Base-by-base conservation (phyloP, 2,888 invertebrate genomes). In the Acrobasis repandana region DNA sequence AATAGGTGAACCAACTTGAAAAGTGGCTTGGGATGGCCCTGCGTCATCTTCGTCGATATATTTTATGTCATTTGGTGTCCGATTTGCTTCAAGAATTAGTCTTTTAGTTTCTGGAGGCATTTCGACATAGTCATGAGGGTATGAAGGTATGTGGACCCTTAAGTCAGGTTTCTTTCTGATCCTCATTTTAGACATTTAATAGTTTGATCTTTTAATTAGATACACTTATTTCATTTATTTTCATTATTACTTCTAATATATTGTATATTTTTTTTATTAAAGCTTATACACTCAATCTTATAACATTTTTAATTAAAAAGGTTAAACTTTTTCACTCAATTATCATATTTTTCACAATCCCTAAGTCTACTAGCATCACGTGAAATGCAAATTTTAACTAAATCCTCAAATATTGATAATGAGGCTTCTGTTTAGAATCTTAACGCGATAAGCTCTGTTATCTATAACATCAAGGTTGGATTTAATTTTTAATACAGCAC, bases 121-220 rank as follows among this genome's bases (percentile, higher is more conserved):
- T 73, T 87, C 82, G 0, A 88, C 91, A 69, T 90, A 91, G 48
- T 89, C 91, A 8, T 80, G 76, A 1, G 89, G 86, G 61, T 86
- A 88, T 0, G 86, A 79, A 0, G 87, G 86, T 58, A 92, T 89
- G 5, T 81, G 61, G 20, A 91, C 10, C 0, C 83, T 74, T n/a
- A 92, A 75, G 73, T 89, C 85, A 51, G 90, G 83, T 58, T 85
- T 91, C 72, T 89, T 92, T 56, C 89, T 70, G 0, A 75, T 52
- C 61, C 86, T 82, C 86, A 88, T 89, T 63, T 71, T 66, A 54
- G 48, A 28, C 28, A 28, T 28, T 36, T 1, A 3, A 6, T 38
- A 43, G 2, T 14, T 11, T 43, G 1, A 43, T 9, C 6, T 14
- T 43, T 14, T 2, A 11, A 43, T n/a, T 43, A 43, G 10, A 38